Conservation (phyloP, 2,113 vertebrate genomes). For the Geococcyx californianus region DNA sequence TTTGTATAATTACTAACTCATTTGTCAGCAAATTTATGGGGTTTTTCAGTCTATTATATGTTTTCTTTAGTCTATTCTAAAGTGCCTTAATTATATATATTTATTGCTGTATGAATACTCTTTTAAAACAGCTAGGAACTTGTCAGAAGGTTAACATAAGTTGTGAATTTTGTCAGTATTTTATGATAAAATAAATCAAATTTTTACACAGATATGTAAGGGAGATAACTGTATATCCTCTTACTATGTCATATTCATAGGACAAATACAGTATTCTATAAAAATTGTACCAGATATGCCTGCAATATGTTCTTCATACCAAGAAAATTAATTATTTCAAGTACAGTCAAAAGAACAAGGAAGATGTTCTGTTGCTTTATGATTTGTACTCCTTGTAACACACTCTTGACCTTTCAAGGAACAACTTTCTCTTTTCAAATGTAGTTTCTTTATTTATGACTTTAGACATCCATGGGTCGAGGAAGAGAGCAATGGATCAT, state of each 20-base stretch:
- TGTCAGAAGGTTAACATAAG: neutral
- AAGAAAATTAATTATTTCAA: neutral
- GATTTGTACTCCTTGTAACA: slow-evolving; percentile 2
- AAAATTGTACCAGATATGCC: neutral
- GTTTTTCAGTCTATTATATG: too few relatives aligned
- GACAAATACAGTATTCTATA: neutral
- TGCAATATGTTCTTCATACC: slow-evolving; percentile 2
- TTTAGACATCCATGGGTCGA: neutral
- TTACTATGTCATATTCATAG: neutral
- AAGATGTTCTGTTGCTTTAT: neutral
- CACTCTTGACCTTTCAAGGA: slow-evolving; percentile 28
- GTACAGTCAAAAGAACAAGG: neutral
- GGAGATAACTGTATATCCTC: neutral
- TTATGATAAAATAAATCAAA: neutral
- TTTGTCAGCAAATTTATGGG: neutral
- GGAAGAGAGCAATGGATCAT: neutral
- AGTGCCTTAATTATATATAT: neutral
- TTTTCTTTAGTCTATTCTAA: neutral
- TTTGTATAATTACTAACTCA: neutral
- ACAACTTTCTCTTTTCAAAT: neutral
- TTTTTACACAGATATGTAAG: neutral
- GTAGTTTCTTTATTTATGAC: neutral
- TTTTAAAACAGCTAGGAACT: neutral
- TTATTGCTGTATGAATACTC: neutral
- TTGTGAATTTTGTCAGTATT: neutral